These are phyloP conservation scores for Hydropotes inermis DNA, from an alignment of 2,113 vertebrate species.

Conservation along the genomic window DNA sequence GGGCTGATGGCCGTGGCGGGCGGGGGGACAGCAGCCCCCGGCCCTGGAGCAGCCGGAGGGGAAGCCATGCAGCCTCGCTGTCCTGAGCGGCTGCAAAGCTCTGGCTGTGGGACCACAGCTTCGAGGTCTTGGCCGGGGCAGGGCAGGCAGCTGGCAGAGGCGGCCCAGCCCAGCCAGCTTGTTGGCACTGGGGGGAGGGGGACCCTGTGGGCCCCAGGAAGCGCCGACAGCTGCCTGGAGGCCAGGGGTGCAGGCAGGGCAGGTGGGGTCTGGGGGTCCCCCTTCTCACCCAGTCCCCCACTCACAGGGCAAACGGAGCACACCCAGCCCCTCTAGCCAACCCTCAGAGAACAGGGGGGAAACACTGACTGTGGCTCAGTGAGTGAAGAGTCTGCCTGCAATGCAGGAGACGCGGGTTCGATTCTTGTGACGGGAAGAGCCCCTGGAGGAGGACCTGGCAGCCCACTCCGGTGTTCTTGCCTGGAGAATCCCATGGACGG, in stretches of 20 bases:
- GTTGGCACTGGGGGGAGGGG: background rate
- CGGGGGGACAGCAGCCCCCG: background rate
- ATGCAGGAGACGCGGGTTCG: background rate
- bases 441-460: background rate
- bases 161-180: background rate
- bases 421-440: background rate
- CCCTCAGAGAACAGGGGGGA: background rate
- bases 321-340: background rate
- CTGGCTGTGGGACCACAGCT: background rate
- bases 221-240: accelerated
- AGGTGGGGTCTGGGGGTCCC: background rate
- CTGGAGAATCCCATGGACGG: background rate
- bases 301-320: background rate
- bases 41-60: background rate
- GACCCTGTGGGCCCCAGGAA: background rate
- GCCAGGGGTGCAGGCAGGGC: background rate
- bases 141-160: slow-evolving; percentile 46
- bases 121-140: slow-evolving; percentile 48
- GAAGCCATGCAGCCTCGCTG: background rate
- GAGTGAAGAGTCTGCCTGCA: background rate
- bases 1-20: background rate
- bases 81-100: slow-evolving; percentile 5
- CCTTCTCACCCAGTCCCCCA: background rate
- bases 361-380: accelerated
- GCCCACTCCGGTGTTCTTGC: background rate